These are phyloP conservation scores for Spheniscus mendiculus DNA, from an alignment of 2,113 vertebrate species.

Conservation along the genomic window DNA sequence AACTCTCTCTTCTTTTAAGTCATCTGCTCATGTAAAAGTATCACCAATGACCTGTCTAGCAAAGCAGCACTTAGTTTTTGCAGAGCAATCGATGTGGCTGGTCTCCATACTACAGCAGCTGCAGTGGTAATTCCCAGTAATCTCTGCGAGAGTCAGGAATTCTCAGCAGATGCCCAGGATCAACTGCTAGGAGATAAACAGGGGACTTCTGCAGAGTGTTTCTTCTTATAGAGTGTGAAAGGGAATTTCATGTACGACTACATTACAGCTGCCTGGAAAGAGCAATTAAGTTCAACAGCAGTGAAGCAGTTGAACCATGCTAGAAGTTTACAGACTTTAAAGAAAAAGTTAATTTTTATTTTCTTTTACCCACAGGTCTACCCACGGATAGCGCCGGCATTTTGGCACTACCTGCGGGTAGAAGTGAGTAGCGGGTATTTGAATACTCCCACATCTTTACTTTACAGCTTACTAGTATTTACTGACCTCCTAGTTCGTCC, in stretches of 20 bases:
- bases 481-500: constrained; percentile 30
- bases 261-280: not conserved
- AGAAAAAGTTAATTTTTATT: constrained; percentile 72
- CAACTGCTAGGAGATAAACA: not conserved
- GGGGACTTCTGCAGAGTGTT: not conserved
- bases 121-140: not conserved
- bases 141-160: not conserved
- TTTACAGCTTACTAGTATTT: constrained; percentile 36
- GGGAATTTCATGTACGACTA: not conserved
- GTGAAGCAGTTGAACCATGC: not conserved
- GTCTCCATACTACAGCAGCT: not conserved
- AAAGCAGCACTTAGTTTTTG: not conserved
- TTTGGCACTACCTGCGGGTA: constrained; percentile 83
- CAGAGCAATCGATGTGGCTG: not conserved
- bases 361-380: constrained; percentile 78
- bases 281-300: not conserved
- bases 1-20: not conserved
- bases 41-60: not conserved
- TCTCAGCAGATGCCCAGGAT: not conserved
- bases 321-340: constrained; percentile 42
- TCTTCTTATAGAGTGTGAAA: not conserved
- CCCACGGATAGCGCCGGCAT: constrained; percentile 79
- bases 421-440: constrained; percentile 76
- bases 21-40: not conserved
- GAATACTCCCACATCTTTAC: constrained; percentile 62